phyloP scores from a whole-genome alignment of 2,888 invertebrate genomes.

The Didymodactylos carnosus region DNA sequence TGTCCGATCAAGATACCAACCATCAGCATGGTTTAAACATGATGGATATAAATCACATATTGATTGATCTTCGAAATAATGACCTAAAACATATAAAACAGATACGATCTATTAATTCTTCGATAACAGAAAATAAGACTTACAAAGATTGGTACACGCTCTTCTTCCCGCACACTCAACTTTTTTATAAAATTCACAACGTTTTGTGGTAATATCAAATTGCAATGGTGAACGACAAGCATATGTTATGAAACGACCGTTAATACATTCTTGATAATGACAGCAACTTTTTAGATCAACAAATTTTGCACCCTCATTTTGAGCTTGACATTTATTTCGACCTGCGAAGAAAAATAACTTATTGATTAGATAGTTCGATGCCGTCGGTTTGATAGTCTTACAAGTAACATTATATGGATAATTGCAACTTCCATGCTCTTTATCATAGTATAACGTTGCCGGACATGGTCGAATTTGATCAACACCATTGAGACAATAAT shows the following conservation, averaged over 20 bases:
- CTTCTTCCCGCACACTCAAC: conserved; percentile 11
- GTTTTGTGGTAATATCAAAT: conserved; percentile 7
- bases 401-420: conserved; percentile 4
- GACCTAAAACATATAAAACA: background rate
- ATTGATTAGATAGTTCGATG: background rate
- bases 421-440: conserved; percentile 6
- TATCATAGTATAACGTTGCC: conserved; percentile 6
- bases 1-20: conserved; percentile 9
- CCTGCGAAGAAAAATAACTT: background rate
- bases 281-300: conserved; percentile 12
- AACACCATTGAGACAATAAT: conserved; percentile 7
- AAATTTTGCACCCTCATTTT: conserved; percentile 9
- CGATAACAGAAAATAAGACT: background rate
- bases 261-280: conserved; percentile 12
- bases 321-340: conserved; percentile 1
- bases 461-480: conserved; percentile 6
- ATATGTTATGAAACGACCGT: conserved; percentile 6
- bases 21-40: conserved; percentile 9
- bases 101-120: background rate
- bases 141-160: conserved; percentile 10
- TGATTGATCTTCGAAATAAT: conserved; percentile 2
- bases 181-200: conserved; percentile 9
- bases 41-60: conserved; percentile 11
- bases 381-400: background rate
- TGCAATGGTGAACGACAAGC: conserved; percentile 6